Evolutionary conservation across 2,888 invertebrate genomes (phyloP), one percentile per base, ranked within the genome.

Genomic region (Coenonympha arcania): DNA sequence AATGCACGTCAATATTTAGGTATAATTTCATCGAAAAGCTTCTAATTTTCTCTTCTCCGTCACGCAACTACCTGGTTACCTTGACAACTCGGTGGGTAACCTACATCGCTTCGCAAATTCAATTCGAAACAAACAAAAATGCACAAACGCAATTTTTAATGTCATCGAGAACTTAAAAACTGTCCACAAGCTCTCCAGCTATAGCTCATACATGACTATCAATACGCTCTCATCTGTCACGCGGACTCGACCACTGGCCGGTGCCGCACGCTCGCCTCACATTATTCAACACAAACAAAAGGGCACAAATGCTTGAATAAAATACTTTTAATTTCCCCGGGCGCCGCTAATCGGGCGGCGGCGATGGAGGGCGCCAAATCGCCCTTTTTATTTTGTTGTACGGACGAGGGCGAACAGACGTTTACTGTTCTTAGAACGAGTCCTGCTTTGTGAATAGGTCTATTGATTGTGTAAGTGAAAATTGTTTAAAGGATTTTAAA

Each of bases 261-360:
- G n/a, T n/a, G n/a, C 63, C 67, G 62, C 64, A 62, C 63, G 64
- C 63, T 69, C 45, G 45, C 65, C 68, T 67, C 69, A 54, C 71
- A 70, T 75, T 76, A 79, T 76, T 77, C 77, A 76, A 75, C 69
- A 66, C 76, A 79, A 82, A 82, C 78, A 82, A 79, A 79, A 76
- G 73, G 72, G 76, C 80, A 82, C 82, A 79, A 82, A 82, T 82
- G 77, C 75, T 77, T 73, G 77, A 82, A 82, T 82, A 82, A 82
- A 82, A 84, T 81, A 82, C 83, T 83, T 84, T 83, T 84, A 84
- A 84, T 84, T 84, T 83, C 84, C 83, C 84, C 74, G 79, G 83
- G 80, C 83, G 79, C 80, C 80, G 80, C 81, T 84, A 84, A 84
- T 84, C 83, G 82, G 77, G 71, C 76, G 70, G 74, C 74, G 77